These are phyloP conservation scores for Podabrus alpinus DNA, from an alignment of 2,888 invertebrate genomes.

Conservation along the genomic window DNA sequence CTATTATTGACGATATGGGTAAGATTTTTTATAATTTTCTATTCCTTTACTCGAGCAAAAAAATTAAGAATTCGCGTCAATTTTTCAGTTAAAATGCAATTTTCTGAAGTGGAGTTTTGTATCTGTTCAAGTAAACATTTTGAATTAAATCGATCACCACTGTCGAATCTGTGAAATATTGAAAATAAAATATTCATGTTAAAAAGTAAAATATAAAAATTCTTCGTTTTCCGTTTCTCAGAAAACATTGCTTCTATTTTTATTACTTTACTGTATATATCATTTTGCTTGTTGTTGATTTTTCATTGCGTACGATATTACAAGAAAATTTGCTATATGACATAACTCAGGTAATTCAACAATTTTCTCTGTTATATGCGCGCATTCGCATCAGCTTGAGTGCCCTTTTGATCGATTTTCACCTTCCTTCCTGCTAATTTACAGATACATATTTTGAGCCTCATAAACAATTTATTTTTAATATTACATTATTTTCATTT, in stretches of 20 bases:
- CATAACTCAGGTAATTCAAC: not conserved
- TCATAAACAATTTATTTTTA: conserved; percentile 6
- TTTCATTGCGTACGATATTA: not conserved
- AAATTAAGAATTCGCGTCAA: not conserved
- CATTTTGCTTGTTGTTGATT: not conserved
- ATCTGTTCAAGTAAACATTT: not conserved
- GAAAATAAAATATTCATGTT: not conserved
- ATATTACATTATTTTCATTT: not conserved
- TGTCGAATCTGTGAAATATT: not conserved
- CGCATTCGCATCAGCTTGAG: conserved; percentile 17
- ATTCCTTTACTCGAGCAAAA: no score
- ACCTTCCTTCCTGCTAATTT: conserved; percentile 13
- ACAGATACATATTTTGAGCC: conserved; percentile 1
- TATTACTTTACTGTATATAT: no score
- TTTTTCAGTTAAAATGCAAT: not conserved
- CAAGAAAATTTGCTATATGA: not conserved
- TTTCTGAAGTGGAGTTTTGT: not conserved
- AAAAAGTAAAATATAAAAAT: not conserved
- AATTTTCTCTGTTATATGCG: conserved; percentile 6
- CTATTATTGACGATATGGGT: conserved; percentile 96
- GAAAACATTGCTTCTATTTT: not conserved
- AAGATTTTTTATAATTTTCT: conserved; percentile 60
- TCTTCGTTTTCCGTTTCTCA: not conserved
- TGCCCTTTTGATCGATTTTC: conserved; percentile 18
- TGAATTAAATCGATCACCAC: not conserved